Percentiles rank a stretch among this genome's conserved stretches.
Evolutionary conservation across 2,797 vertebrate genomes (phyloP).

Genomic region (Bovichtus variegatus): DNA sequence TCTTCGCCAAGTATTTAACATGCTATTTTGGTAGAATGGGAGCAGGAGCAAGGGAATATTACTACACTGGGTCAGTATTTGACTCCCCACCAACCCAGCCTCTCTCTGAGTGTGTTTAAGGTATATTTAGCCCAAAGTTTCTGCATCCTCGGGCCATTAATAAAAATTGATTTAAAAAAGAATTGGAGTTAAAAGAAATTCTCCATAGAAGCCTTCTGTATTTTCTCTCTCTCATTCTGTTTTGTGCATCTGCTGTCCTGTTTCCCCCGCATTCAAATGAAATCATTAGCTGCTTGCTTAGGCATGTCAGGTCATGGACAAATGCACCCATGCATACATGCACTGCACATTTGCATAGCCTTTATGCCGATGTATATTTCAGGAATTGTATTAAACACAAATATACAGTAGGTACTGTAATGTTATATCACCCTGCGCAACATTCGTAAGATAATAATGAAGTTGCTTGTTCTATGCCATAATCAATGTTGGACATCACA

Average conservation of each 20-base stretch:
- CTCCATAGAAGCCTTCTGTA: too few species aligned
- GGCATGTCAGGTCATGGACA: conserved; percentile 40
- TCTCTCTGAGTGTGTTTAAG: conserved; percentile 43
- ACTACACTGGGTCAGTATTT: conserved; percentile 54
- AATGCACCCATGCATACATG: conserved; percentile 36
- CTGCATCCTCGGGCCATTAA: conserved; percentile 52
- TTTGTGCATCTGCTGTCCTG: conserved; percentile 44
- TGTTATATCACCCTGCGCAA: conserved; percentile 3
- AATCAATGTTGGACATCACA: conserved; percentile 51
- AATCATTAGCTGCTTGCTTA: conserved; percentile 67
- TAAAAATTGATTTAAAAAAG: too few species aligned
- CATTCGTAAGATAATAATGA: conserved; percentile 15
- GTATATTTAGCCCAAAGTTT: conserved; percentile 77
- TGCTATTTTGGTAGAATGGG: background rate
- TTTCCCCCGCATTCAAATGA: conserved; percentile 44
- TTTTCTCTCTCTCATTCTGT: conserved; percentile 38
- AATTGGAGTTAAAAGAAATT: too few species aligned
- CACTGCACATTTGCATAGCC: conserved; percentile 23
- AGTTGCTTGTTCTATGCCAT: conserved; percentile 1
- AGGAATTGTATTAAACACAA: conserved; percentile 5
- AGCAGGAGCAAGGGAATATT: conserved; percentile 34
- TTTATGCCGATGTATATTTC: conserved; percentile 15
- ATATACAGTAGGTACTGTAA: background rate
- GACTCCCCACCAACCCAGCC: conserved; percentile 12
- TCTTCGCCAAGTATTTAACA: conserved; percentile 19